Percentiles rank a stretch among this genome's conserved stretches.
phyloP scores from a whole-genome alignment of 2,113 vertebrate genomes.

The Rhea americana region DNA sequence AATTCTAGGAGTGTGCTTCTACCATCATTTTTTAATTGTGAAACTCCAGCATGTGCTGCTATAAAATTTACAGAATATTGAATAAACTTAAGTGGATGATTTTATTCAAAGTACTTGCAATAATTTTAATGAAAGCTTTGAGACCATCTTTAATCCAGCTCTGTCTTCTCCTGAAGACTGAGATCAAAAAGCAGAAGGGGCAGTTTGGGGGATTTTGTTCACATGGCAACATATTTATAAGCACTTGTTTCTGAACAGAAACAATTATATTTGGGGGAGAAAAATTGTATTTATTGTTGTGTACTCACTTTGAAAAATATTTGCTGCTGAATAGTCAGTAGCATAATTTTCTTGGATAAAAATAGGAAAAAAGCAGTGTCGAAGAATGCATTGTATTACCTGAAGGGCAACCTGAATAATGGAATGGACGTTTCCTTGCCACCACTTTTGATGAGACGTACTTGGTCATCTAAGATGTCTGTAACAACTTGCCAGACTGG shows the following conservation, averaged over 20 bases:
- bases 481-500: too few relatives aligned
- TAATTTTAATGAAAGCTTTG: neutral
- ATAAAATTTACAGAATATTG: neutral
- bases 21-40: neutral
- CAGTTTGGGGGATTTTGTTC: conserved; percentile 24
- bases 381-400: neutral
- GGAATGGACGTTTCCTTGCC: neutral
- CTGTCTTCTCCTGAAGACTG: conserved; percentile 3
- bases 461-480: neutral
- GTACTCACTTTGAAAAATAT: neutral
- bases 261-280: neutral
- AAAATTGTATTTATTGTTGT: neutral
- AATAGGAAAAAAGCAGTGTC: neutral
- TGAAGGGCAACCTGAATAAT: neutral
- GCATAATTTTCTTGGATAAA: neutral
- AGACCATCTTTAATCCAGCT: neutral
- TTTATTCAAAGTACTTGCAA: neutral
- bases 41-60: neutral
- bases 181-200: conserved; percentile 26
- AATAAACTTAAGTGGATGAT: neutral
- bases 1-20: neutral
- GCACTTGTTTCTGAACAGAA: conserved; percentile 1
- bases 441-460: neutral
- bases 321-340: neutral
- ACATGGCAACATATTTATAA: conserved; percentile 25